These are phyloP conservation scores for Papilio polyxenes DNA, from an alignment of 1,140 invertebrate genomes.

Conservation along the genomic window DNA sequence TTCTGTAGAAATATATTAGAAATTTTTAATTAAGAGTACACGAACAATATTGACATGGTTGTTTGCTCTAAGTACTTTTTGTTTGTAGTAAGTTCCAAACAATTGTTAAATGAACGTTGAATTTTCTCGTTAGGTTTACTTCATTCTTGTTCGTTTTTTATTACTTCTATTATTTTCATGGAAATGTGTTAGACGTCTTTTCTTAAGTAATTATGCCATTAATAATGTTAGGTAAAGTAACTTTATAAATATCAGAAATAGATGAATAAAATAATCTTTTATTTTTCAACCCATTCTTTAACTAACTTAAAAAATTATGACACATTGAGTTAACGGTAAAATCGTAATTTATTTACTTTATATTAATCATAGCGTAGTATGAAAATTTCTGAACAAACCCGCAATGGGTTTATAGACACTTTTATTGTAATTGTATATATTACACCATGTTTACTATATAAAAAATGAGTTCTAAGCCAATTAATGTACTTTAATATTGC, in stretches of 20 bases:
- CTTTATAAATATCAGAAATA: neutral
- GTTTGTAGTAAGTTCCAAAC: neutral
- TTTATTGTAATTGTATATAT: too few species aligned
- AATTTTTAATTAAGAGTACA: conserved; percentile 4
- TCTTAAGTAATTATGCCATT: neutral
- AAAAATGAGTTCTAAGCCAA: too few species aligned
- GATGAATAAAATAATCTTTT: neutral
- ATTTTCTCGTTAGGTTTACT: neutral
- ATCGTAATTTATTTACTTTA: too few species aligned
- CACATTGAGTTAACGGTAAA: too few species aligned
- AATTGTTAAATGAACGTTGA: conserved; percentile 3
- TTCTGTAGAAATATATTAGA: neutral
- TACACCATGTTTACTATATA: too few species aligned
- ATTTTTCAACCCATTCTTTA: too few species aligned
- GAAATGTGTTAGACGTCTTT: neutral
- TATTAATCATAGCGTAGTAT: too few species aligned
- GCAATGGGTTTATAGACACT: too few species aligned
- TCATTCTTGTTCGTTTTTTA: neutral
- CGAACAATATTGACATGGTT: conserved; percentile 6
- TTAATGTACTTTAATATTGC: too few species aligned
- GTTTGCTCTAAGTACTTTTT: conserved; percentile 20
- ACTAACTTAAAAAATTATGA: too few species aligned
- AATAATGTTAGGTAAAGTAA: neutral
- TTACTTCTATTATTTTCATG: neutral
- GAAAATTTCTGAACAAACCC: too few species aligned